A percentile compares a stretch with the other conserved stretches of the same genome.
phyloP scores from a whole-genome alignment of 1,140 invertebrate genomes.

The Thereuonema tuberculata region DNA sequence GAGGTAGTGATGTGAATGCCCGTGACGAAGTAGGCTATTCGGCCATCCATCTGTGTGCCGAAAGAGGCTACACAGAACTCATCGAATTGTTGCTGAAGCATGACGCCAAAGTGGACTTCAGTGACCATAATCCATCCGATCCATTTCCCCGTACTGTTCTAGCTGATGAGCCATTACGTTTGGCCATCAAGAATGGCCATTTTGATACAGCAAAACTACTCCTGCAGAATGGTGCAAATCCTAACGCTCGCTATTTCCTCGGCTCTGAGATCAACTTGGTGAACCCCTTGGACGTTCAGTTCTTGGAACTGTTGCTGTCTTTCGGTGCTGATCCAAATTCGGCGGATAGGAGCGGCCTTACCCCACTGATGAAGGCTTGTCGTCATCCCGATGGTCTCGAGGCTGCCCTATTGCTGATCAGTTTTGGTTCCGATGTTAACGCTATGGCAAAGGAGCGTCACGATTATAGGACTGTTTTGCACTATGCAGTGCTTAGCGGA shows the following conservation, averaged over 20 bases:
- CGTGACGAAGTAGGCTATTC: conserved; percentile 81
- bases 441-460: conserved; percentile 62
- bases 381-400: conserved; percentile 46
- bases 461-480: conserved; percentile 66
- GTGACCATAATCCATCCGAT: conserved; percentile 17
- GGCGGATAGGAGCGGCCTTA: conserved; percentile 64
- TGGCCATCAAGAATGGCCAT: conserved; percentile 74
- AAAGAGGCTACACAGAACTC: conserved; percentile 51
- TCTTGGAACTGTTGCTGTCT: conserved; percentile 60
- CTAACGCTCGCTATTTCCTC: conserved; percentile 61
- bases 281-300: conserved; percentile 56
- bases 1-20: conserved; percentile 65
- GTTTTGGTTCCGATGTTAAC: conserved; percentile 65
- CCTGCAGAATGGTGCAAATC: conserved; percentile 52
- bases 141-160: conserved; percentile 22
- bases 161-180: conserved; percentile 56
- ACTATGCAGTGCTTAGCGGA: conserved; percentile 71
- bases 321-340: conserved; percentile 76
- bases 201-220: conserved; percentile 48
- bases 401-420: conserved; percentile 57
- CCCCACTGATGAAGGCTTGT: conserved; percentile 64
- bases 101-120: conserved; percentile 38
- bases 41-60: conserved; percentile 68
- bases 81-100: conserved; percentile 54
- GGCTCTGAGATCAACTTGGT: conserved; percentile 79